Evolutionary conservation across 1,140 invertebrate species (phyloP).

Genomic region (Zaprionus tsacasi): DNA sequence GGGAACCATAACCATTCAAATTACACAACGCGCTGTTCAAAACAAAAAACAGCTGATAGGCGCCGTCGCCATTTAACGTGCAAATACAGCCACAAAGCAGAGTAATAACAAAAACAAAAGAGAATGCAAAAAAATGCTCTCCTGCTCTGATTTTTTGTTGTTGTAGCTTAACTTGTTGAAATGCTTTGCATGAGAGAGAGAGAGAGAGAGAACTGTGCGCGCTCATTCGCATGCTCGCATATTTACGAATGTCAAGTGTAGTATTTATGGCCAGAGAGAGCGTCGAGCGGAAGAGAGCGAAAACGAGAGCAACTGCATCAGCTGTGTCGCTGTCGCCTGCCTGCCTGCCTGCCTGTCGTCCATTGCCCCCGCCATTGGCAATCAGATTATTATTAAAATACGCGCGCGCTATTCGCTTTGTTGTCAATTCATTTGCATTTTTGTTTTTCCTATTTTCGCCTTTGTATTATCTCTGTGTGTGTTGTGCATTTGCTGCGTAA

Average conservation of each 20-base stretch:
- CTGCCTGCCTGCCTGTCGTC: conserved; percentile 39
- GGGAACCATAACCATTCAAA: conserved; percentile 33
- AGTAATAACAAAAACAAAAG: conserved; percentile 16
- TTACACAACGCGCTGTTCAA: conserved; percentile 63
- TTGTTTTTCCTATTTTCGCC: conserved; percentile 37
- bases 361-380: conserved; percentile 60
- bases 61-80: conserved; percentile 19
- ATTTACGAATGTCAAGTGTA: conserved; percentile 61
- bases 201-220: not conserved
- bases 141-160: conserved; percentile 29
- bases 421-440: conserved; percentile 45
- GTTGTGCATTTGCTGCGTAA: conserved; percentile 2
- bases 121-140: conserved; percentile 28
- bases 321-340: conserved; percentile 46
- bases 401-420: conserved; percentile 45
- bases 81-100: conserved; percentile 28
- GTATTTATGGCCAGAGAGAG: conserved; percentile 33
- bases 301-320: conserved; percentile 47
- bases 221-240: not conserved
- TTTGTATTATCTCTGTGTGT: not conserved
- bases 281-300: conserved; percentile 2
- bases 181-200: conserved; percentile 15
- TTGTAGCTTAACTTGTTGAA: conserved; percentile 49
- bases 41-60: conserved; percentile 78
- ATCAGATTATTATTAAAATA: conserved; percentile 19